Conservation (phyloP, 2,113 vertebrate species). For the Struthio camelus region DNA sequence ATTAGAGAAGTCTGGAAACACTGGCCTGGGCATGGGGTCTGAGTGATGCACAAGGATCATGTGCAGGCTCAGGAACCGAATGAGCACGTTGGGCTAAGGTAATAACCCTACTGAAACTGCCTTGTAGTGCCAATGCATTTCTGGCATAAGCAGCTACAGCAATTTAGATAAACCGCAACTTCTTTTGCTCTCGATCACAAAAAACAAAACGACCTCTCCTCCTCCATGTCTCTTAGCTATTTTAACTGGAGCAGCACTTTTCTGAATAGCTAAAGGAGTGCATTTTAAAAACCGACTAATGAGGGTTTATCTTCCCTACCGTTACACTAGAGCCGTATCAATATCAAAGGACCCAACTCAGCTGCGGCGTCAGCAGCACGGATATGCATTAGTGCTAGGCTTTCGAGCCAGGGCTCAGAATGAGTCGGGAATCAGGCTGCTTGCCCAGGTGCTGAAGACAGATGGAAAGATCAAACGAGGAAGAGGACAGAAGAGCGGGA, state of each 20-base stretch:
- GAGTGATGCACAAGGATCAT: neutral
- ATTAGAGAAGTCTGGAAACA: neutral
- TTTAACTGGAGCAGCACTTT: slow-evolving; percentile 1
- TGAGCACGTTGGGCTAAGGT: neutral
- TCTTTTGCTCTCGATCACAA: neutral
- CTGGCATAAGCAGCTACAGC: neutral
- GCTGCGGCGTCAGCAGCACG: neutral
- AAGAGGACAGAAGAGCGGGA: neutral
- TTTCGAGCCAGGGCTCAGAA: neutral
- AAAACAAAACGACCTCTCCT: neutral
- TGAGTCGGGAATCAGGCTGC: neutral
- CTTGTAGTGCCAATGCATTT: neutral
- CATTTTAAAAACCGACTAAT: neutral
- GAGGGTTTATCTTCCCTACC: neutral
- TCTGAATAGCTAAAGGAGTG: neutral
- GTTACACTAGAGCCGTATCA: neutral
- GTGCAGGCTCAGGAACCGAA: neutral
- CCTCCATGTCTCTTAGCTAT: neutral
- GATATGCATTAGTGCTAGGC: neutral
- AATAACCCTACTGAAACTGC: neutral
- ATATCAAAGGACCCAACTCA: neutral
- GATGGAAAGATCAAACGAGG: neutral
- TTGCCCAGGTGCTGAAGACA: neutral
- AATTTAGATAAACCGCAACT: neutral
- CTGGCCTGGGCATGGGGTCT: neutral